Base-by-base conservation (phyloP, 1,140 invertebrate genomes). In the Rhyacophila brunnea region DNA sequence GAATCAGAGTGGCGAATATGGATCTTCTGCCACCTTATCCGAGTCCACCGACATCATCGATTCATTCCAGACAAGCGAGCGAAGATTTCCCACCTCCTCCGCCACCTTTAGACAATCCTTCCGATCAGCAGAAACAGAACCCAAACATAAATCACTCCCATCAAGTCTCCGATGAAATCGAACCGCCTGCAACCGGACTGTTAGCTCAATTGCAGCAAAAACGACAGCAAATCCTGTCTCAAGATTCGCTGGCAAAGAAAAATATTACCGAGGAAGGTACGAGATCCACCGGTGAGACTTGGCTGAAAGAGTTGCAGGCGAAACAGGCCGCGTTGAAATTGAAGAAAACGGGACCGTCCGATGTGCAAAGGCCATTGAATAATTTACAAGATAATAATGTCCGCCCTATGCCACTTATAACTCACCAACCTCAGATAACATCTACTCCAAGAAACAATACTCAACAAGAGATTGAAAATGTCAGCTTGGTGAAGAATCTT, bases 71-170 rank as follows among this genome's bases (percentile, higher is more conserved):
- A 53, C 91, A 94, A 73, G 83, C 88, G 0, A 93, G 91, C 74
- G 90, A 93, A 74, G 91, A 94, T 64, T 94, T 94, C 66, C 91
- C 91, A 32, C 91, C 91, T 14, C 91, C 91, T 23, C 91, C 91
- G 1, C 85, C 90, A 0, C 87, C 88, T 1, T 78, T 90, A 40
- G 87, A 90, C 57, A 74, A 87, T 65, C 82, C 80, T 36, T 74
- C 79, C 1, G 68, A 84, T 6, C 80, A 80, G 66, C 80, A 84
- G 54, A 73, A 86, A 66, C 70, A 83, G 4, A 74, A 72, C 54
- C 68, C 71, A 65, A 58, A 65, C 55, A 14, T 46, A 53, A 28
- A 49, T 49, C 62, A 6, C 64, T 40, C 54, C 32, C 66, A 59
- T 68, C 58, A 59, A 67, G 28, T 62, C 65, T 56, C 68, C 51